These are phyloP conservation scores for Alethe castanea DNA, from an alignment of 2,113 vertebrate genomes.

Conservation along the genomic window DNA sequence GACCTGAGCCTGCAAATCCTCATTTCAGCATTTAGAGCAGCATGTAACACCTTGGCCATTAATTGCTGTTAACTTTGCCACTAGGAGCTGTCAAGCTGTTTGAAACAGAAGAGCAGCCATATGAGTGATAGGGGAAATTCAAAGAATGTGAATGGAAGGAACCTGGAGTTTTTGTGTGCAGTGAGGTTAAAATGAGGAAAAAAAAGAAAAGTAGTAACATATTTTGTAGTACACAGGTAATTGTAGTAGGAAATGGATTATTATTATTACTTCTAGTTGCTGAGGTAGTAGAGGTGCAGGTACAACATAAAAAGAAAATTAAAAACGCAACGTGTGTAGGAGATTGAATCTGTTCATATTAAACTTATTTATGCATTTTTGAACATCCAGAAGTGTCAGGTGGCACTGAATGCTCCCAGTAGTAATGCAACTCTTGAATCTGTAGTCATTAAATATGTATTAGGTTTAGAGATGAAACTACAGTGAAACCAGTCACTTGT, in stretches of 20 bases:
- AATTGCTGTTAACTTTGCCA: background rate
- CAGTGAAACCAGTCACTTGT: no score
- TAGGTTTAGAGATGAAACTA: background rate
- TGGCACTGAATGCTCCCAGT: background rate
- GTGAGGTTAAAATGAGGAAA: background rate
- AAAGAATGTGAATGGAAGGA: background rate
- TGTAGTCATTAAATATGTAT: background rate
- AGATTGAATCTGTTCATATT: background rate
- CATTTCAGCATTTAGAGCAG: background rate
- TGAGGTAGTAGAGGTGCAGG: background rate
- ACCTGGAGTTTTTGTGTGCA: fast-evolving
- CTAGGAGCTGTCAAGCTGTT: background rate
- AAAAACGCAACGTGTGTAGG: background rate
- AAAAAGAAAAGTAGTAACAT: background rate
- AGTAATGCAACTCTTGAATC: background rate
- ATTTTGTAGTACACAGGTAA: background rate
- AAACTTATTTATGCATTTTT: background rate
- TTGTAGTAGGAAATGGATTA: background rate
- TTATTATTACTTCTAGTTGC: background rate
- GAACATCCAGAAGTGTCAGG: background rate
- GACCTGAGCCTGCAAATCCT: background rate
- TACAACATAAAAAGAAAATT: background rate
- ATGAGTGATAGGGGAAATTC: background rate
- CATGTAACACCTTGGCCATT: background rate
- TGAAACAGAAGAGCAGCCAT: background rate